A percentile compares a stretch with the other conserved stretches of the same genome.
Conservation (phyloP, 1,140 invertebrate species). For the Lordiphosa clarofinis region DNA sequence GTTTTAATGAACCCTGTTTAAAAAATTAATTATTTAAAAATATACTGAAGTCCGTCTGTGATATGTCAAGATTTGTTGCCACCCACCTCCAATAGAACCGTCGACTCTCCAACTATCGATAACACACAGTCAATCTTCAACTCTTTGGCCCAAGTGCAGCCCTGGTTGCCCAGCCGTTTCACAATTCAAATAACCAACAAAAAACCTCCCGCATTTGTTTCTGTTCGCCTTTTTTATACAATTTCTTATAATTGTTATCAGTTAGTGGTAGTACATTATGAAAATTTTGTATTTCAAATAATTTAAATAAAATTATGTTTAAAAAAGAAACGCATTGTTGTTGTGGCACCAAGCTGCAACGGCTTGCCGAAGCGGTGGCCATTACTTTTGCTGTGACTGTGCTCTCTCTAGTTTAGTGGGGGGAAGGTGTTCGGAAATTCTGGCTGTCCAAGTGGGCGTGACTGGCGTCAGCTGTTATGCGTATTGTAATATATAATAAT, state of each 20-base stretch:
- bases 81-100: too few relatives aligned
- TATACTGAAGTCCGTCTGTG: too few relatives aligned
- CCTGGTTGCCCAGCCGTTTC: neutral
- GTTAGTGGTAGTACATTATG: constrained; percentile 44
- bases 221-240: constrained; percentile 52
- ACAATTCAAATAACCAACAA: constrained; percentile 15
- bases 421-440: constrained; percentile 1
- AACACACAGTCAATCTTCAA: neutral
- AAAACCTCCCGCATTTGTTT: constrained; percentile 7
- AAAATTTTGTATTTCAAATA: constrained; percentile 49
- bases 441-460: constrained; percentile 12
- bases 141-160: constrained; percentile 2
- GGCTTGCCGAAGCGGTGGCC: neutral
- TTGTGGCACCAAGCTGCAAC: constrained; percentile 25
- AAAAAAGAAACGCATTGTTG: constrained; percentile 28
- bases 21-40: too few relatives aligned
- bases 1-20: too few relatives aligned
- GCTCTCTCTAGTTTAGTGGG: neutral
- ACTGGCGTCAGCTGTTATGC: constrained; percentile 25
- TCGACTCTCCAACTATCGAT: too few relatives aligned
- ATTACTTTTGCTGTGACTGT: constrained; percentile 2
- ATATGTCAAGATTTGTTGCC: too few relatives aligned
- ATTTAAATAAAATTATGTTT: constrained; percentile 39
- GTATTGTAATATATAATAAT: constrained; percentile 20
- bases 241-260: constrained; percentile 54